Base-by-base conservation (phyloP, 2,797 vertebrate species). In the Manis javanica region DNA sequence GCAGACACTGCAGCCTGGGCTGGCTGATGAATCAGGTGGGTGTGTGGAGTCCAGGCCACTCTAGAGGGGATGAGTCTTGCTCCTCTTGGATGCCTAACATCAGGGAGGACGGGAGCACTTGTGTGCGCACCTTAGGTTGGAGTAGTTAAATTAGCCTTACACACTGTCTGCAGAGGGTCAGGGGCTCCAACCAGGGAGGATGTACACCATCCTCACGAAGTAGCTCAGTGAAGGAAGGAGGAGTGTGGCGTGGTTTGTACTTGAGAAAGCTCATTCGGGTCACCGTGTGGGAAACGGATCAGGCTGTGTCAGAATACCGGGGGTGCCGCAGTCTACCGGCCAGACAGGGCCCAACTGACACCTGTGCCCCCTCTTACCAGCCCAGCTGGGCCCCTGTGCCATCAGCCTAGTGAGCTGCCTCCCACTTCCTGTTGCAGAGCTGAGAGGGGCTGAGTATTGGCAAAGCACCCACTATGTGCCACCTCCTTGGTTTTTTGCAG, bases 11-110 rank as follows among this genome's bases (percentile, higher is more conserved):
- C 13, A 1, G n/a, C 59, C 11, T 2, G 7, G 7, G 34, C 57
- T 0, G 37, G 57, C 87, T 21, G 19, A 7, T 6, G 8, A 13
- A 7, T 10, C 15, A 87, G 29, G 64, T 11, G 42, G 87, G 68
- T 51, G 7, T 0, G 0, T 0, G 4, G 63, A 57, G 72, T 57
- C 29, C 83, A 39, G 66, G 72, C 42, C 68, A 0, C 3, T 18
- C 4, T 0, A 16, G 82, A 84, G 24, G 69, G 53, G 55, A 31
- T 31, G 79, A 16, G 19, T 16, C 0, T 0, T 9, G 3, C 3
- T 24, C 19, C 14, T 34, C 49, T 77, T 0, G 0, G 34, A 37
- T 12, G 64, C 77, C 24, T n/a, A 13, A 12, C 2, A 2, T 14
- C 26, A 3, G 37, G 7, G 7, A 14, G 71, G 53, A 1, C 18